These are phyloP conservation scores for Phalacrocorax aristotelis DNA, from an alignment of 2,113 vertebrate genomes.

Conservation along the genomic window DNA sequence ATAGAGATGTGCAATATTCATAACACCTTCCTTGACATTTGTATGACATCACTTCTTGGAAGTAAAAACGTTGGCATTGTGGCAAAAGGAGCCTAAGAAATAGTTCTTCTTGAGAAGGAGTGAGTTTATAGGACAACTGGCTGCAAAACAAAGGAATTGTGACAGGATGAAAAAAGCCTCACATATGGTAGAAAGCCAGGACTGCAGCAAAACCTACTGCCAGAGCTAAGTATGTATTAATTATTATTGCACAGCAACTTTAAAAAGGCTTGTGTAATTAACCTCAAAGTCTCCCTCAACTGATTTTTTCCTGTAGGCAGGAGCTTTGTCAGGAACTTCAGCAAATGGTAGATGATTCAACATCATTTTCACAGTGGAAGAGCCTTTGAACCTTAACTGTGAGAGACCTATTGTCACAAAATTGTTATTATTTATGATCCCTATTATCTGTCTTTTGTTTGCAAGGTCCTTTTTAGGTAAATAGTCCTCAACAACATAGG, in stretches of 20 bases:
- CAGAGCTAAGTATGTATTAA: not conserved
- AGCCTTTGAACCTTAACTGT: conserved; percentile 8
- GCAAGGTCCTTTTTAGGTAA: not conserved
- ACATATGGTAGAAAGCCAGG: not conserved
- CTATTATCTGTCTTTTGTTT: not conserved
- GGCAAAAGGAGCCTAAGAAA: not conserved
- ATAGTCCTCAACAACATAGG: not conserved
- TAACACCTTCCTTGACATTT: not conserved
- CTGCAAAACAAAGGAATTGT: not conserved
- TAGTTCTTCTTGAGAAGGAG: not conserved
- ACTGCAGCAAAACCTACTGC: not conserved
- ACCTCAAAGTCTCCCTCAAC: not conserved
- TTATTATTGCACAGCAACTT: conserved; percentile 10
- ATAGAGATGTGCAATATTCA: not conserved
- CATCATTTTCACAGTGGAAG: not conserved
- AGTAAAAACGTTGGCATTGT: not conserved
- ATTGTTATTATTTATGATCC: not conserved
- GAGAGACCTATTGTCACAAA: not conserved
- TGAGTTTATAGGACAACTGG: not conserved
- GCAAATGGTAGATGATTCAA: not conserved
- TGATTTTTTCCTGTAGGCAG: conserved; percentile 12
- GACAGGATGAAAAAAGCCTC: not conserved
- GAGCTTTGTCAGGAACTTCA: conserved; percentile 21
- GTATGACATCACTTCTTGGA: not conserved
- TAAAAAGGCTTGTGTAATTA: conserved; percentile 33